These are phyloP conservation scores for Conomelus anceps DNA, from an alignment of 2,888 invertebrate species.

Conservation along the genomic window DNA sequence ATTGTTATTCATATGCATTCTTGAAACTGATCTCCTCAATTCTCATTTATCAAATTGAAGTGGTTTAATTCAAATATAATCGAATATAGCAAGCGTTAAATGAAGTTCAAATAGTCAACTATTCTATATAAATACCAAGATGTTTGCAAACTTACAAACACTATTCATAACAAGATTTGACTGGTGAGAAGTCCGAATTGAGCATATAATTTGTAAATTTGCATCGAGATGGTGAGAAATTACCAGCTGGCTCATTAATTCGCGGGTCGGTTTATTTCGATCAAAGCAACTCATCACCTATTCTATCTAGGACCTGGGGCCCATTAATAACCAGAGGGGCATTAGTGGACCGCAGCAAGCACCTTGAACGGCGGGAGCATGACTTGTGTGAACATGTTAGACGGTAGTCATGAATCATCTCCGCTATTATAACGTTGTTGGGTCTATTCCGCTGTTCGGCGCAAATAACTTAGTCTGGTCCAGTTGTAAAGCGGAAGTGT, in stretches of 20 bases:
- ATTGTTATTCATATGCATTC: too few species aligned
- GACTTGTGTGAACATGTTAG: neutral
- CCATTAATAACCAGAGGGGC: neutral
- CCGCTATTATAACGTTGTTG: neutral
- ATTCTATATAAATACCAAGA: too few species aligned
- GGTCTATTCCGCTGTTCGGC: neutral
- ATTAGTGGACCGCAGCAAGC: neutral
- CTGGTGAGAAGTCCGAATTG: too few species aligned
- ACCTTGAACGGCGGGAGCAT: too few species aligned
- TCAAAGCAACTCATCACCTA: neutral
- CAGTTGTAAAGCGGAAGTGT: neutral
- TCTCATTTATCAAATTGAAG: too few species aligned
- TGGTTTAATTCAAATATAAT: too few species aligned
- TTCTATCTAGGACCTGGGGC: neutral
- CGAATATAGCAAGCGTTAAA: too few species aligned
- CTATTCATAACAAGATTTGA: neutral
- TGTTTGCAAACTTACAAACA: too few species aligned
- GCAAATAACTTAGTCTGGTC: neutral
- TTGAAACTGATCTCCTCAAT: too few species aligned
- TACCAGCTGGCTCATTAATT: neutral
- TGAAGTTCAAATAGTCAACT: too few species aligned
- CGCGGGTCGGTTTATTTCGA: neutral
- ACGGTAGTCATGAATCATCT: neutral
- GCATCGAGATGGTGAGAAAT: neutral
- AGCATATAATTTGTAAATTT: neutral